phyloP scores from a whole-genome alignment of 2,888 invertebrate species.

The Atethmia centrago region DNA sequence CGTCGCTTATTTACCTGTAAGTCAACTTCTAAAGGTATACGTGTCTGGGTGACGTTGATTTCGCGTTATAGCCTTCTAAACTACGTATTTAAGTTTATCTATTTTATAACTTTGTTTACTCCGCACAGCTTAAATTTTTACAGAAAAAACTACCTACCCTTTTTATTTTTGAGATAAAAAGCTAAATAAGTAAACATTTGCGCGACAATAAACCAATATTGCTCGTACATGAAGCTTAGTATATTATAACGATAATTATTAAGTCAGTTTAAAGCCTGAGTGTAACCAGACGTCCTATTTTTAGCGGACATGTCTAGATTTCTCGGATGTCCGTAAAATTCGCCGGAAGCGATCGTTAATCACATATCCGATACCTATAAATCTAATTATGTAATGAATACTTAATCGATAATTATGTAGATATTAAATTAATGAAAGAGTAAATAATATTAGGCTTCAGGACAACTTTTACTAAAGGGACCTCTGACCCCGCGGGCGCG shows the following conservation, averaged over 20 bases:
- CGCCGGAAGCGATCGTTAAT: conserved; percentile 37
- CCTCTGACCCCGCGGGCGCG: conserved; percentile 58
- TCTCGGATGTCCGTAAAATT: conserved; percentile 58
- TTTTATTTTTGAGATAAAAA: neutral
- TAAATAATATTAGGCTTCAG: neutral
- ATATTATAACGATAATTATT: conserved; percentile 3
- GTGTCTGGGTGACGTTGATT: conserved; percentile 86
- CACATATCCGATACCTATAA: conserved; percentile 29
- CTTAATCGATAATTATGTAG: conserved; percentile 10
- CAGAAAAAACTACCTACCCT: conserved; percentile 4
- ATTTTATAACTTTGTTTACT: neutral
- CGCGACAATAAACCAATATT: neutral
- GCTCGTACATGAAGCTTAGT: neutral
- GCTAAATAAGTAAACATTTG: neutral
- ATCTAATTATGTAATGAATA: neutral
- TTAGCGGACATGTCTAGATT: conserved; percentile 55
- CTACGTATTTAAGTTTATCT: conserved; percentile 40
- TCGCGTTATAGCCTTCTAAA: conserved; percentile 68
- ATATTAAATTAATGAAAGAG: neutral
- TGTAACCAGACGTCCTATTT: conserved; percentile 41
- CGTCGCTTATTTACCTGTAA: conserved; percentile 85
- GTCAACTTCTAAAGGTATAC: conserved; percentile 81
- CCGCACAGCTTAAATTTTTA: neutral
- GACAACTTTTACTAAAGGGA: conserved; percentile 48
- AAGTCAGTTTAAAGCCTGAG: conserved; percentile 23